Evolutionary conservation across 2,888 invertebrate species (phyloP), one percentile per base, ranked within the genome.

Genomic region (Meliscaeva auricollis): DNA sequence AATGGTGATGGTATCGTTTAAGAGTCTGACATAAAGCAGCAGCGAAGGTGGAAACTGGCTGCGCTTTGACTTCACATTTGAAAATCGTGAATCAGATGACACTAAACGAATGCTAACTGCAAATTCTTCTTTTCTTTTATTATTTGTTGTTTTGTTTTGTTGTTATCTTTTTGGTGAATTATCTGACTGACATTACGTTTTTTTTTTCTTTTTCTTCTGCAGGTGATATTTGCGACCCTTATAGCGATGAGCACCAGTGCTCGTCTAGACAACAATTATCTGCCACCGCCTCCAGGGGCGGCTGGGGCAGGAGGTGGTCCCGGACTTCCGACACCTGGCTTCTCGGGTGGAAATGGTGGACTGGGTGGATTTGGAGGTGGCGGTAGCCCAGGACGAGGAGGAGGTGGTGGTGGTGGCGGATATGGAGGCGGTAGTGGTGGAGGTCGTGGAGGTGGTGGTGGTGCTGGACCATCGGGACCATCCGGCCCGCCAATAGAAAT

Each of bases 191-290:
- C 70, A 84, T 77, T 76, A 52, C 1, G 38, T 38, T 66, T 32
- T 62, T 22, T 72, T 83, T 69, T 26, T 78, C 78, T 60, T 58
- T 32, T 32, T 56, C 66, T 17, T 22, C 92, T 92, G 60, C 91
- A 94, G 94, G 89, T 93, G 87, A 87, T 94, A 69, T 89, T 93
- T 74, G 90, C 92, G 80, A 90, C 90, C 79, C 88, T 94, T 64
- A 87, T 93, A 79, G 91, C 93, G 81, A 89, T 92, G 79, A 91
- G 93, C 80, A 91, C 92, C 87, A 91, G 92, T 60, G 93, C 93
- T 66, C 93, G 93, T 75, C 90, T 94, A 87, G 94, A 94, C 83
- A 94, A 93, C 89, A 94, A 93, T 75, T 94, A 94, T 88, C 89
- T 94, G 81, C 94, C 94, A 7, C 94, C 94, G 26, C 91, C 93